Evolutionary conservation across 2,797 vertebrate genomes (phyloP), one percentile per base, ranked within the genome.

Genomic region (Dallia pectoralis): DNA sequence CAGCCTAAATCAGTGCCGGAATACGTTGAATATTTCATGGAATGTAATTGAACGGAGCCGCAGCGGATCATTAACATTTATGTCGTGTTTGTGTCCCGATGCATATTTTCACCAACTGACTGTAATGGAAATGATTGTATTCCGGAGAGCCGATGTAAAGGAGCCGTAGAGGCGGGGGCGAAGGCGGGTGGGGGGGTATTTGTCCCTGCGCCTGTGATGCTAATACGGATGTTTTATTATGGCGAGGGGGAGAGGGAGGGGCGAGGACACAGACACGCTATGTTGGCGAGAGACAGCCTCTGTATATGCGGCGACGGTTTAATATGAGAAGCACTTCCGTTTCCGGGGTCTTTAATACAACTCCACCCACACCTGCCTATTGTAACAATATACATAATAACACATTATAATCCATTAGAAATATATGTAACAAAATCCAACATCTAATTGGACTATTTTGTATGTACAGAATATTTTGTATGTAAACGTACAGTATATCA

Each of bases 21-120:
- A 86, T 86, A 81, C 75, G 72, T 79, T 92, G 87, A 92, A 91
- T 91, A 91, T 91, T 91, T 90, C 82, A 91, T 90, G 79, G 74
- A 80, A 83, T 84, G 85, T 90, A 90, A 92, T 89, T 89, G 84
- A 91, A 89, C 75, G 74, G 84, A 87, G 87, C 79, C 79, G 72
- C 79, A 72, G 86, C 79, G 85, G 77, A 81, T 59, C 88, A 91
- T 91, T 92, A 89, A 90, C 91, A 92, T 92, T 78, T 90, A 91
- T 91, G 88, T 76, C 73, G 83, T 91, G 86, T 91, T 91, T 91
- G 89, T 88, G 81, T 86, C 86, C 85, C 5, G 85, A 82, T 65
- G 84, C 85, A 87, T 85, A 87, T 87, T 89, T 87, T 87, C 83
- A 85, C 64, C 81, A 89, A 89, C 84, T 84, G 84, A 88, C 89